Base-by-base conservation (phyloP, 2,888 invertebrate genomes). In the Amphimallon solstitiale region DNA sequence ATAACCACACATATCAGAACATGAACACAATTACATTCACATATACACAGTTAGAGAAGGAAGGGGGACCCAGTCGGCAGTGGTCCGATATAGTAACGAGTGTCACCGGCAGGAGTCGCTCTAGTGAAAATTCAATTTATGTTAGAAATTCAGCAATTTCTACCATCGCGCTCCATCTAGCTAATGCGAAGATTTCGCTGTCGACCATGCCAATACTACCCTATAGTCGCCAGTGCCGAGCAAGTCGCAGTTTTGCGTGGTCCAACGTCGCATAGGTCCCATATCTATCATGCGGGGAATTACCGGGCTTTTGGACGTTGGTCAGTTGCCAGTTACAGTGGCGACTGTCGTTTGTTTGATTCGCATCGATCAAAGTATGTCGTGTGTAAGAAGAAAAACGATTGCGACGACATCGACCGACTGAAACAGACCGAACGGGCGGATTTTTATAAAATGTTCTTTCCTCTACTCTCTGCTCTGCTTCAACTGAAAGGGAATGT, bases 51-150 rank as follows among this genome's bases (percentile, higher is more conserved):
- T 3, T 9, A 29, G 29, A 29, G 29, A 29, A 29, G 9, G 29
- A 29, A 29, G 5, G 43, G 9, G 14, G n/a, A n/a, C n/a, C 12
- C 43, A 43, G 60, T 23, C 29, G 10, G 12, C 37, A 43, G 10
- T 15, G 43, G 6, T 3, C 12, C 52, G 63, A 63, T 52, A 45
- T 40, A 52, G 45, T 21, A 46, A 52, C 49, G 56, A 63, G 54
- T 66, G 66, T 63, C 66, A 48, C 56, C 38, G 35, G 12, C 66
- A 66, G 66, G 67, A 76, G 70, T 73, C 79, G 79, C 69, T 80
- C 78, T 80, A 78, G 78, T 80, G 81, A 79, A 80, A 81, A 81
- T 80, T 80, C 80, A 79, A 81, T 81, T 80, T 81, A 79, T 78
- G 78, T 80, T 78, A 74, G 78, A 79, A 81, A 80, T 78, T 80